Base-by-base conservation (phyloP, 64 coral and sea anemone species). In the Montipora capricornis region DNA sequence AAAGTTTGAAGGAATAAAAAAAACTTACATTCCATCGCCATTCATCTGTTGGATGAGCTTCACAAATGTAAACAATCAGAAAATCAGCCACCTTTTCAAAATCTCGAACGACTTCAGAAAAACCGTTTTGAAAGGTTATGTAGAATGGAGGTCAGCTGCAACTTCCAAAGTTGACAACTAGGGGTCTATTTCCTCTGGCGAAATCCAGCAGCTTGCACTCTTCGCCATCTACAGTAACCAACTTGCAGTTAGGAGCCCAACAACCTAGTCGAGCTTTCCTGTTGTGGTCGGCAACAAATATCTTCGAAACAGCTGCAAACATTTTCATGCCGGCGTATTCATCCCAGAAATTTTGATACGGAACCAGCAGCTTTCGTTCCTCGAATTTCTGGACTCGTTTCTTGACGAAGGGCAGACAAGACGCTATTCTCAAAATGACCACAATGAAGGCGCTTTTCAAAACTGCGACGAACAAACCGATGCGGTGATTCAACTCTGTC, bases 11-110 rank as follows among this genome's bases (percentile, higher is more conserved):
- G 2, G 17, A 68, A 84, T 6, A 47, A 49, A 71, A 20, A 60
- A 61, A 7, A 69, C 84, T 88, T 81, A 93, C 92, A 52, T 89
- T 88, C 51, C 86, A 93, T 0, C 61, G 44, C 68, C 84, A 88
- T 14, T 84, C 92, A 49, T 93, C 92, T 3, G 67, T 93, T 12
- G 92, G 92, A 16, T 93, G 92, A 15, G 92, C 92, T 70, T 93
- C 92, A 44, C 58, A 47, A 9, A 93, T 75, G 50, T 93, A 93
- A 16, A 93, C 44, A 24, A 93, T 84, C 19, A 88, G 48, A 81
- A 93, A 93, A 79, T 93, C 92, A 47, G 92, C 92, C 19, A 89
- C 76, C 10, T 93, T 77, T 79, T 75, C 49, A 88, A 88, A 93
- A 58, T 60, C 76, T 1, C 16, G 44, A 68, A 93, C 92, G 49